Conservation (phyloP, 2,888 invertebrate species). For the Drosophila kuntzei region DNA sequence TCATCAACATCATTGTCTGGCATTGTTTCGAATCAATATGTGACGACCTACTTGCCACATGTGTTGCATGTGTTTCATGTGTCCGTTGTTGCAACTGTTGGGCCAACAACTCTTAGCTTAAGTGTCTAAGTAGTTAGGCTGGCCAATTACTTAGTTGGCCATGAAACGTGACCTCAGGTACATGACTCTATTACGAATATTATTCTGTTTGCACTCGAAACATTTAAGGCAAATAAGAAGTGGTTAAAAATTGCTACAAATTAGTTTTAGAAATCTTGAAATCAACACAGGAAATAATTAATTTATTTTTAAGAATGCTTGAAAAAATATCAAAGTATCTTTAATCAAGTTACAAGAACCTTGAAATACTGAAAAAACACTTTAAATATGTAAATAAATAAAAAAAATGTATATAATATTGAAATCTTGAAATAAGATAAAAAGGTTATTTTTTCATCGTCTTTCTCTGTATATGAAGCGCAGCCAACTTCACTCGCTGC, state of each 20-base stretch:
- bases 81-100: not conserved
- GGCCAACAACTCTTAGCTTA: not conserved
- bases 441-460: too few relatives aligned
- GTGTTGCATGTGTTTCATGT: conserved; percentile 5
- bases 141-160: conserved; percentile 8
- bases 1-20: not conserved
- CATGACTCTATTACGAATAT: not conserved
- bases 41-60: conserved; percentile 12
- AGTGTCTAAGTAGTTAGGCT: conserved; percentile 4
- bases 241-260: too few relatives aligned
- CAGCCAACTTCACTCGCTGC: conserved; percentile 4
- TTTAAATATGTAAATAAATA: not conserved
- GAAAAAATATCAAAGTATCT: too few relatives aligned
- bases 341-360: too few relatives aligned
- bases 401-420: too few relatives aligned
- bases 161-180: conserved; percentile 6
- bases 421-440: too few relatives aligned
- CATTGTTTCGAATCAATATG: conserved; percentile 4
- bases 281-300: too few relatives aligned
- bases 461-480: not conserved
- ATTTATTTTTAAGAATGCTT: too few relatives aligned
- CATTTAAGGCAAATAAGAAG: too few relatives aligned
- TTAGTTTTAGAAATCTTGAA: too few relatives aligned
- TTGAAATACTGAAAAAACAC: too few relatives aligned
- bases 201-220: too few relatives aligned